A percentile compares a stretch with the other conserved stretches of the same genome.
These are phyloP conservation scores for Danio kyathit DNA, from an alignment of 2,797 vertebrate species.

Conservation along the genomic window DNA sequence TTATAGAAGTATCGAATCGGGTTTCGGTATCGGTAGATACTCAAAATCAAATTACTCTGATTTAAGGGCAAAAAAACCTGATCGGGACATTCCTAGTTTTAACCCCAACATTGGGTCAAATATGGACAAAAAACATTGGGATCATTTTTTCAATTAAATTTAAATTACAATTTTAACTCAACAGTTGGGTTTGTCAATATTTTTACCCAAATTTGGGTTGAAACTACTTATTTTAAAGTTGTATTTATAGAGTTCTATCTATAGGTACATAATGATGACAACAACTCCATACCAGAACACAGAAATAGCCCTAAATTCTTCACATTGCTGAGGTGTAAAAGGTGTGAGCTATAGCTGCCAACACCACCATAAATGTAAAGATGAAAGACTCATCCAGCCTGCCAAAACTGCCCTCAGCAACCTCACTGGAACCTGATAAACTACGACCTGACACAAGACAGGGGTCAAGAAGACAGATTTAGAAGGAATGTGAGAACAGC, in stretches of 20 bases:
- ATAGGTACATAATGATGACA: conserved; percentile 55
- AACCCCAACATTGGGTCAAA: too few species aligned
- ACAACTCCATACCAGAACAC: conserved; percentile 46
- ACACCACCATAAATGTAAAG: conserved; percentile 55
- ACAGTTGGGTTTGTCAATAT: too few species aligned
- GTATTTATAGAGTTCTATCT: conserved; percentile 34
- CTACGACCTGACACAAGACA: conserved; percentile 17
- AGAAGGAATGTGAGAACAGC: conserved; percentile 13
- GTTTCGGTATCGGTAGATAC: too few species aligned
- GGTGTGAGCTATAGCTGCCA: conserved; percentile 72
- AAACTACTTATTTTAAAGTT: too few species aligned
- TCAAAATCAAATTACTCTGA: too few species aligned
- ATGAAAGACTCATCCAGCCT: conserved; percentile 51
- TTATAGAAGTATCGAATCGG: too few species aligned
- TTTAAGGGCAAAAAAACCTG: too few species aligned
- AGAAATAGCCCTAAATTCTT: conserved; percentile 70
- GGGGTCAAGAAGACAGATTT: conserved; percentile 30
- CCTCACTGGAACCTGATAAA: conserved; percentile 43
- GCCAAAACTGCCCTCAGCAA: conserved; percentile 44
- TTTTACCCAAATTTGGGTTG: background rate
- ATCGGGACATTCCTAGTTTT: too few species aligned
- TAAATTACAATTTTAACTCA: too few species aligned
- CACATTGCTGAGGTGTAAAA: conserved; percentile 79
- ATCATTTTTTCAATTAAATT: too few species aligned
- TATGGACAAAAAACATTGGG: too few species aligned